Conservation (phyloP, 2,113 vertebrate genomes). For the Sebastes schlegelii region DNA sequence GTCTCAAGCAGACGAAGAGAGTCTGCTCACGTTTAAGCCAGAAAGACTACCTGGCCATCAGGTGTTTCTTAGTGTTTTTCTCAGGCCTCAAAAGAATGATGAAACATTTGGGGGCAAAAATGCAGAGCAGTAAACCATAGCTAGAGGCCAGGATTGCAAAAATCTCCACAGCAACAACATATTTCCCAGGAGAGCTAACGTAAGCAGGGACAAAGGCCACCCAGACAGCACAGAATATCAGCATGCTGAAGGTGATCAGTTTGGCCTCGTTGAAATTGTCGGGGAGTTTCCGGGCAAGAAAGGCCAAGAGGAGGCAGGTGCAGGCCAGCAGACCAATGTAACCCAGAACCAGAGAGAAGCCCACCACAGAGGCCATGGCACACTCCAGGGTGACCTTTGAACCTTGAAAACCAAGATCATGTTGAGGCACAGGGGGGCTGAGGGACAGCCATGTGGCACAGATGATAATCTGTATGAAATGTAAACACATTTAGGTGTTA, state of each 20-base stretch:
- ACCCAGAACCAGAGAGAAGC: no score
- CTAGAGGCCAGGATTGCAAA: conserved; percentile 85
- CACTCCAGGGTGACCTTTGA: no score
- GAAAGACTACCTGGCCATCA: conserved; percentile 72
- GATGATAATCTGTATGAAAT: conserved; percentile 73
- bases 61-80: conserved; percentile 78
- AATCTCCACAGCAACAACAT: conserved; percentile 77
- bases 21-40: not conserved
- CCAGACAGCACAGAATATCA: no score
- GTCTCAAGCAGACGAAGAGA: not conserved
- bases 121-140: conserved; percentile 75
- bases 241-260: no score
- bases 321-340: no score
- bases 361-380: no score
- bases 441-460: conserved; percentile 78
- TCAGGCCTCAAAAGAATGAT: conserved; percentile 80
- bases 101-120: conserved; percentile 83
- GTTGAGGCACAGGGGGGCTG: conserved; percentile 71
- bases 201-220: conserved; percentile 84
- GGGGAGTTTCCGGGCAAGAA: no score
- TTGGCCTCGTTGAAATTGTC: no score
- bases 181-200: conserved; percentile 81
- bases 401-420: conserved; percentile 66
- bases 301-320: no score
- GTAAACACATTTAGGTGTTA: not conserved